Base-by-base conservation (phyloP, 2,113 vertebrate species). In the Siniperca knerii region DNA sequence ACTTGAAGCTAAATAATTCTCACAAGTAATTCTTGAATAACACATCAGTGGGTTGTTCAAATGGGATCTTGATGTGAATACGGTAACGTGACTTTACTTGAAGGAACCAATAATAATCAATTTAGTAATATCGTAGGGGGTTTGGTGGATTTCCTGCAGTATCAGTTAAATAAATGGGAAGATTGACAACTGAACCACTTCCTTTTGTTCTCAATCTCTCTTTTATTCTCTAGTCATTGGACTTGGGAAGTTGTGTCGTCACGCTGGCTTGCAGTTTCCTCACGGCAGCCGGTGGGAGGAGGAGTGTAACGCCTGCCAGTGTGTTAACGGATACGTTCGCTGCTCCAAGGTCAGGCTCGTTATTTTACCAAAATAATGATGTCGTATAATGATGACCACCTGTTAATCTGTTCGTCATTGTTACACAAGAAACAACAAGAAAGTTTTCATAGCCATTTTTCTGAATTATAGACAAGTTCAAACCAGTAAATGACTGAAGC, bases 251-350 rank as follows among this genome's bases (percentile, higher is more conserved):
- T 87, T 96, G 12, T 99, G 98, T 83, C 97, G 94, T 94, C 96
- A 95, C 2, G 94, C 93, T n/a, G 97, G 96, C 8, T 77, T 95
- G 10, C 95, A 96, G 46, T 96, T 97, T 82, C 96, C 97, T 0
- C 97, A 98, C 0, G 97, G 97, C 81, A 96, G 96, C 86, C 94
- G 93, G 0, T 99, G 98, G 98, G 92, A 96, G 8, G 97, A 98
- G 72, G 97, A 98, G 23, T 99, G 98, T 44, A 99, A 99, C 85
- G 94, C 90, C 71, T 99, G 98, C 87, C 97, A 94, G 74, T 99
- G 98, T 67, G 81, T 95, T 79, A 95, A 97, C 11, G 97, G 97
- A 74, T 90, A 62, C 23, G 95, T 96, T 7, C 96, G 94, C 84
- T 99, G 98, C 91, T 98, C 97, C 65, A 98, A 98, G 97, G 98